Base-by-base conservation (phyloP, 2,888 invertebrate genomes). In the Bellardia bayeri region DNA sequence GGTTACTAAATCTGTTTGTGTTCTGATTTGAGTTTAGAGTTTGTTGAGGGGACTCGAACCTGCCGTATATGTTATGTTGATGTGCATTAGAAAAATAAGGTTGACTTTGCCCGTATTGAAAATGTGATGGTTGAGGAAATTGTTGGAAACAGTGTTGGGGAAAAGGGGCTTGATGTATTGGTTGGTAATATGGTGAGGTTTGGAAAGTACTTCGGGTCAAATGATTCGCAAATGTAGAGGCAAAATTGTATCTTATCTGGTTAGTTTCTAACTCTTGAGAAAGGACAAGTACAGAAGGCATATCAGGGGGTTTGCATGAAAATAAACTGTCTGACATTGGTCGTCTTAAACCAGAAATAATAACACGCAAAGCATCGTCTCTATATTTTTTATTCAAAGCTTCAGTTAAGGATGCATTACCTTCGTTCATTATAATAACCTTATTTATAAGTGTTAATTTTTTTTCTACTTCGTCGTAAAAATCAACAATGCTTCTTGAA, bases 231-330 rank as follows among this genome's bases (percentile, higher is more conserved):
- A 83, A 86, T 11, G 71, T 71, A 66, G 76, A 64, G 3, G 84
- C 85, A 58, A 84, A 87, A 51, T 82, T 78, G 37, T 79, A 76
- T 54, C 82, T 85, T 66, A 16, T 63, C 45, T 83, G 85, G 49
- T 78, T 85, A 30, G 80, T 82, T 88, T 88, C 78, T 3, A 85
- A 56, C 61, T 87, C 81, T 6, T 79, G 69, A 58, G 79, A 58
- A 51, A 80, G 69, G 11, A 82, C 85, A n/a, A 87, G 63, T 11
- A 81, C 84, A 45, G 81, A 49, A 37, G 85, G 82, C 79, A 85
- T 80, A 68, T 87, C 84, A 30, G 78, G 42, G 13, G 85, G 87
- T 49, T 69, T 78, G 23, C 82, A 74, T n/a, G n/a, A n/a, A n/a
- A n/a, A n/a, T n/a, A n/a, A n/a, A n/a, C n/a, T n/a, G n/a, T n/a